Evolutionary conservation across 2,797 vertebrate genomes (phyloP).

Genomic region (Myoxocephalus aenaeus): DNA sequence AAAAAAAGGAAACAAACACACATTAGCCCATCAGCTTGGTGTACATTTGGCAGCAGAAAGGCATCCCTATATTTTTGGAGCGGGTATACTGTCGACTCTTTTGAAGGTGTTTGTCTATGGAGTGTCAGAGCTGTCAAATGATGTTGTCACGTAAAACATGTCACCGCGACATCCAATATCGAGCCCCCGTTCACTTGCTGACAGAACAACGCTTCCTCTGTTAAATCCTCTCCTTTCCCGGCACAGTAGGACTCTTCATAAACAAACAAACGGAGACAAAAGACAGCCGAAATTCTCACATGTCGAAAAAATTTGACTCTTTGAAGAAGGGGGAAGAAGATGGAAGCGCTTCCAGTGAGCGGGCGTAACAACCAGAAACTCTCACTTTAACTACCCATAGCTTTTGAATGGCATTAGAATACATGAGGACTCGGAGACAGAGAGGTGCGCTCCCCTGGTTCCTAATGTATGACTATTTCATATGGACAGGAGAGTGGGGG

Average conservation of each 20-base stretch:
- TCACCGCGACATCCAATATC: conserved; percentile 79
- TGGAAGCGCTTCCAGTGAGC: conserved; percentile 31
- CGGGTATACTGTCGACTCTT: conserved; percentile 61
- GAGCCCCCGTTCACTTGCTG: conserved; percentile 78
- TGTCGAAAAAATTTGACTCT: conserved; percentile 59
- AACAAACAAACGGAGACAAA: conserved; percentile 79
- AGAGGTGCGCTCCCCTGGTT: conserved; percentile 83
- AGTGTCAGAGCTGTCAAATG: conserved; percentile 78
- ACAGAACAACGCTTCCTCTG: conserved; percentile 68
- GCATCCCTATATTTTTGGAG: conserved; percentile 63
- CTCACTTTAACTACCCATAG: conserved; percentile 65
- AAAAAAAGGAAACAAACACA: conserved; percentile 14
- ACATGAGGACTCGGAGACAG: conserved; percentile 72
- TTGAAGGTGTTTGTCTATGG: conserved; percentile 80
- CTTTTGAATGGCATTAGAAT: conserved; percentile 79
- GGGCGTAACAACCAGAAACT: conserved; percentile 42
- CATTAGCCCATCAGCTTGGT: conserved; percentile 56
- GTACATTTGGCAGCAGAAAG: conserved; percentile 69
- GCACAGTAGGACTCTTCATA: conserved; percentile 67
- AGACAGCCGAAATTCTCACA: conserved; percentile 66
- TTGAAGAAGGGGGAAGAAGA: conserved; percentile 46
- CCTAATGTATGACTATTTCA: conserved; percentile 99
- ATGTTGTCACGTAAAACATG: conserved; percentile 83
- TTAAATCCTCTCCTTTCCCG: conserved; percentile 64
- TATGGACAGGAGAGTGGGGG: conserved; percentile 84